These are phyloP conservation scores for Ephydatia muelleri DNA, from an alignment of 37 sponge, comb jelly and placozoan species.

Conservation along the genomic window DNA sequence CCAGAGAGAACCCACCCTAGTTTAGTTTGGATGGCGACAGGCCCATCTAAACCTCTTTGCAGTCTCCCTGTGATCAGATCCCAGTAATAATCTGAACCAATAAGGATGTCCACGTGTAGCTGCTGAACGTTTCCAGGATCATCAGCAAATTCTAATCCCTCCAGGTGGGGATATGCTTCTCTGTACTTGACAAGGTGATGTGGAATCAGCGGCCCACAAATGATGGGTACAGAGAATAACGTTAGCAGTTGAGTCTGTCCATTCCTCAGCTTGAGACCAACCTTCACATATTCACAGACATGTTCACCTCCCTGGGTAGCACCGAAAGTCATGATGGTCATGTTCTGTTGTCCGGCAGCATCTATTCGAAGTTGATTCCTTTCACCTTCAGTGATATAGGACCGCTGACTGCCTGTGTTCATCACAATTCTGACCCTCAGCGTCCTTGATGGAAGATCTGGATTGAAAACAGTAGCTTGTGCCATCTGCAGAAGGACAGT, in stretches of 20 bases:
- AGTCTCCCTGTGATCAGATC: background rate
- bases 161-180: background rate
- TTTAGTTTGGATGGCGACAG: background rate
- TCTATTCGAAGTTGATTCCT: background rate
- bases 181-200: background rate
- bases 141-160: conserved; percentile 2
- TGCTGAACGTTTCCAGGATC: background rate
- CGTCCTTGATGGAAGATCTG: background rate
- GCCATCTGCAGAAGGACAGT: conserved; percentile 21
- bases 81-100: conserved; percentile 12
- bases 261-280: background rate
- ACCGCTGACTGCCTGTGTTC: conserved; percentile 35
- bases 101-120: background rate
- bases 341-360: background rate
- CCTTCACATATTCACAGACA: background rate
- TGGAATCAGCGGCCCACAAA: conserved; percentile 1
- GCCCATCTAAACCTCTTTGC: background rate
- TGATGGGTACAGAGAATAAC: conserved; percentile 5
- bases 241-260: background rate
- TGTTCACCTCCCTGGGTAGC: background rate
- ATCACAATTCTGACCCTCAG: background rate
- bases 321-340: conserved; percentile 17
- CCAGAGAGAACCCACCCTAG: conserved; percentile 14
- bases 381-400: conserved; percentile 9
- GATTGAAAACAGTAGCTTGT: conserved; percentile 11